A percentile compares a stretch with the other conserved stretches of the same genome.
Evolutionary conservation across 2,888 invertebrate species (phyloP).

Genomic region (Epinotia demarniana): DNA sequence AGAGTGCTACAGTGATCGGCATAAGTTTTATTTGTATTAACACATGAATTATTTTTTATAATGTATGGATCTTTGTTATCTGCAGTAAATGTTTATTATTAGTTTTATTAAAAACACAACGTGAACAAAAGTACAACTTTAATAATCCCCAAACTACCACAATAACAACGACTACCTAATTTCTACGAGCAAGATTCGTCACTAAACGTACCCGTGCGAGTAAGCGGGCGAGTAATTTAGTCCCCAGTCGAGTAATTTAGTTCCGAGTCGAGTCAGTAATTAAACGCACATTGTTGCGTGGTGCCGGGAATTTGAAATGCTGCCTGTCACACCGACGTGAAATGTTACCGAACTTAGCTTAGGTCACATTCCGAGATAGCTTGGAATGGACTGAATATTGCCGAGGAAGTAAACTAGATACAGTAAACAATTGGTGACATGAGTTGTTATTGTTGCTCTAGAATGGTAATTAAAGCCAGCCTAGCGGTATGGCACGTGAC

Average conservation of each 20-base stretch:
- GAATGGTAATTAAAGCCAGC: no score
- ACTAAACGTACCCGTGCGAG: conserved; percentile 19
- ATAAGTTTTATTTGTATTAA: no score
- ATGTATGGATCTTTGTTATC: no score
- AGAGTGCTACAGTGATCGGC: no score
- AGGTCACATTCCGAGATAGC: neutral
- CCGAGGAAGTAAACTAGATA: neutral
- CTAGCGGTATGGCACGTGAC: no score
- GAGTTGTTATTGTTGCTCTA: no score
- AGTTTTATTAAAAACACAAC: neutral
- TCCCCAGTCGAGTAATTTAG: conserved; percentile 16
- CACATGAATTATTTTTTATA: no score
- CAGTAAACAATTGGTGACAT: no score
- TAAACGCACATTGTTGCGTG: conserved; percentile 38
- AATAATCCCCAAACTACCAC: neutral
- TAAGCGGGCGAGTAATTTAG: conserved; percentile 23
- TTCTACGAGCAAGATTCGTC: conserved; percentile 3
- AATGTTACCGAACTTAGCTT: neutral
- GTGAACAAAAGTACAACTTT: neutral
- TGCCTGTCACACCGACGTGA: conserved; percentile 13
- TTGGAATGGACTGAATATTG: neutral
- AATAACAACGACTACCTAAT: conserved; percentile 2
- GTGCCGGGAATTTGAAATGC: conserved; percentile 9
- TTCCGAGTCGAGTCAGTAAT: conserved; percentile 25
- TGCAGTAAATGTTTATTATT: no score